These are phyloP conservation scores for Alentia gelatinosa DNA, from an alignment of 2,888 invertebrate species.

Conservation along the genomic window DNA sequence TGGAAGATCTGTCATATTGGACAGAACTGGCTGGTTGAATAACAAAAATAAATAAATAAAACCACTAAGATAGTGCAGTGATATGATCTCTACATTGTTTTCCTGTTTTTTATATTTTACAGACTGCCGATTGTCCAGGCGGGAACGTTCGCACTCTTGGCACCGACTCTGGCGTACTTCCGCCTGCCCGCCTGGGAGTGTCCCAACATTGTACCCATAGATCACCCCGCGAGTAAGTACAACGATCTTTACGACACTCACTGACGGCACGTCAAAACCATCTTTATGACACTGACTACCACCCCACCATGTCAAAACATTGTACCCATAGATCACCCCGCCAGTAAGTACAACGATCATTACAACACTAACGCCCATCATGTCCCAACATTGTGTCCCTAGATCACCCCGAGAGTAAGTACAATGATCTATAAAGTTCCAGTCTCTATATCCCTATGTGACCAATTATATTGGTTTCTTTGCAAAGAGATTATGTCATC, in stretches of 20 bases:
- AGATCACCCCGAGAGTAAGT: too few relatives aligned
- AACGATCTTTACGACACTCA: background rate
- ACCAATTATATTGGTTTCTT: too few relatives aligned
- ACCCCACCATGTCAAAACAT: conserved; percentile 62
- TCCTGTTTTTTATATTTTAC: too few relatives aligned
- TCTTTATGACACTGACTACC: background rate
- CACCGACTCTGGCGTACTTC: conserved; percentile 75
- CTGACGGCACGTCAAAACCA: background rate
- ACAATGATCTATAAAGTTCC: too few relatives aligned
- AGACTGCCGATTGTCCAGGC: conserved; percentile 79
- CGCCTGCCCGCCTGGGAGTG: conserved; percentile 70
- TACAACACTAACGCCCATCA: too few relatives aligned
- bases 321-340: background rate
- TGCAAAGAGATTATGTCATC: too few relatives aligned
- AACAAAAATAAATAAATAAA: too few relatives aligned
- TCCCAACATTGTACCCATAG: conserved; percentile 50
- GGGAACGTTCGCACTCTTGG: conserved; percentile 76
- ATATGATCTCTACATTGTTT: too few relatives aligned
- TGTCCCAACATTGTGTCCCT: background rate
- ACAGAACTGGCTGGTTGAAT: too few relatives aligned
- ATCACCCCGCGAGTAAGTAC: conserved; percentile 9
- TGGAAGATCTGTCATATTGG: too few relatives aligned
- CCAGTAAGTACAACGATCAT: background rate
- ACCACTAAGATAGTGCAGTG: too few relatives aligned
- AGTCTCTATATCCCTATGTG: too few relatives aligned